Evolutionary conservation across 2,113 vertebrate species (phyloP).

Genomic region (Camelus dromedarius): DNA sequence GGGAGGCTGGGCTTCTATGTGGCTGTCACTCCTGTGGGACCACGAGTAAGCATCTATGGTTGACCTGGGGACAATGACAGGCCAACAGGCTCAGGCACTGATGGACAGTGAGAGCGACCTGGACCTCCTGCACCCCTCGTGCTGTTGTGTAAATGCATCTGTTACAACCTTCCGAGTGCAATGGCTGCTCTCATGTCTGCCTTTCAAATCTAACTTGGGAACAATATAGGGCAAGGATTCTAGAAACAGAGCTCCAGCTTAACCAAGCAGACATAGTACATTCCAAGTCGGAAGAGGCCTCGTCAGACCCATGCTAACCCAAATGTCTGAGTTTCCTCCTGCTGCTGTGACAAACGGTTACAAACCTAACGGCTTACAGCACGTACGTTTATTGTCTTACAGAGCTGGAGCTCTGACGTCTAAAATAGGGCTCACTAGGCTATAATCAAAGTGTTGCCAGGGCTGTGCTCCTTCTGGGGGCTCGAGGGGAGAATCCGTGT

Average conservation of each 20-base stretch:
- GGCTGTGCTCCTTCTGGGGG: background rate
- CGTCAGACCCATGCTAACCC: background rate
- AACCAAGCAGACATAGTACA: background rate
- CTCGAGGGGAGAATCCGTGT: background rate
- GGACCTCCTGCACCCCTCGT: background rate
- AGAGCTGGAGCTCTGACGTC: background rate
- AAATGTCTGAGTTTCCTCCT: background rate
- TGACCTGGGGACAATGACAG: background rate
- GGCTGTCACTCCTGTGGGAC: background rate
- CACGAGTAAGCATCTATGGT: background rate
- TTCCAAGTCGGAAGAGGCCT: background rate
- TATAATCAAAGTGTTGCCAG: background rate
- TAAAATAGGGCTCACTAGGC: background rate
- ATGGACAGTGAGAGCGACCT: background rate
- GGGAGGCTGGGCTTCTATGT: background rate
- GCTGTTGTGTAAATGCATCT: background rate
- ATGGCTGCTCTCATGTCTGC: background rate
- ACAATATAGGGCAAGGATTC: background rate
- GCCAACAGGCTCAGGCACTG: background rate
- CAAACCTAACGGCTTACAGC: background rate
- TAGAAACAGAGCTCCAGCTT: background rate
- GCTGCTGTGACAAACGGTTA: background rate
- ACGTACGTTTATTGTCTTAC: background rate
- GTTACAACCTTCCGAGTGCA: background rate
- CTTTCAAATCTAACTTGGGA: background rate